Conservation (phyloP, 2,888 invertebrate species). For the Eilema sororculum region DNA sequence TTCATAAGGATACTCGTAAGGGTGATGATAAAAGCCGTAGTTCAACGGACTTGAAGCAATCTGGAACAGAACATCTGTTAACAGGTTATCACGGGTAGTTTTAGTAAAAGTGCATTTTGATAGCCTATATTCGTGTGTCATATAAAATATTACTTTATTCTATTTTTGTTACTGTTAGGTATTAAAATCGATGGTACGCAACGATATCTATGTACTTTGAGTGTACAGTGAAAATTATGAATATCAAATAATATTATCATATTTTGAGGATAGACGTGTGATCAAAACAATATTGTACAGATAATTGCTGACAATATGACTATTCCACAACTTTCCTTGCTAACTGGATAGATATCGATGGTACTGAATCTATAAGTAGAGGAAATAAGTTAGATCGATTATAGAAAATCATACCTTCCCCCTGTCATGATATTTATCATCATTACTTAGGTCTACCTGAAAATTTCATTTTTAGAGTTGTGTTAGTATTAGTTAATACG, state of each 20-base stretch:
- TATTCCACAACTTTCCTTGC: neutral
- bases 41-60: constrained; percentile 91
- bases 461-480: constrained; percentile 63
- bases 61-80: constrained; percentile 87
- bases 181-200: neutral
- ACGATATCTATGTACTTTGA: constrained; percentile 9
- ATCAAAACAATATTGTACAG: too few relatives aligned
- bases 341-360: constrained; percentile 12
- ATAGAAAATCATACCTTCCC: constrained; percentile 76
- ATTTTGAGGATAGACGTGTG: too few relatives aligned
- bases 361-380: constrained; percentile 9
- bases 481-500: constrained; percentile 50
- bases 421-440: constrained; percentile 76
- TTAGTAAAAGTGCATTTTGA: constrained; percentile 67
- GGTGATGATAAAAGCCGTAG: constrained; percentile 91
- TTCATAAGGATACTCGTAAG: constrained; percentile 78
- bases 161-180: constrained; percentile 1
- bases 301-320: neutral
- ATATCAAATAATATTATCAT: neutral
- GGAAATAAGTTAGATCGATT: constrained; percentile 53
- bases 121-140: constrained; percentile 61
- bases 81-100: constrained; percentile 72
- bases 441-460: constrained; percentile 80
- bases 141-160: neutral
- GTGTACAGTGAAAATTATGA: neutral